These are phyloP conservation scores for Amyelois transitella DNA, from an alignment of 1,140 invertebrate species.

Conservation along the genomic window DNA sequence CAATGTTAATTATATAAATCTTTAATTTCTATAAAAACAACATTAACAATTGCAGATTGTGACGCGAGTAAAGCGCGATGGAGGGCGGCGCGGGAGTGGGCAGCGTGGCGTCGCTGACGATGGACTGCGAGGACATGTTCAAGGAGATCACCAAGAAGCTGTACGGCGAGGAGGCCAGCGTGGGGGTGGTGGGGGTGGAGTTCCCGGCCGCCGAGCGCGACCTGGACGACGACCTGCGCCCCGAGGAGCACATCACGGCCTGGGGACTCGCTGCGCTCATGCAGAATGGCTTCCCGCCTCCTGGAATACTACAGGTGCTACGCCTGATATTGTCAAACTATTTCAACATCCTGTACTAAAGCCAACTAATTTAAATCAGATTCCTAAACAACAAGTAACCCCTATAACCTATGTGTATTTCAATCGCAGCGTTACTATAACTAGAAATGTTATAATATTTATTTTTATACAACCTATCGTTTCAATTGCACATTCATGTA, in stretches of 20 bases:
- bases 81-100: conserved; percentile 46
- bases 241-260: conserved; percentile 80
- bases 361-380: too few species aligned
- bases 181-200: conserved; percentile 62
- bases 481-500: too few species aligned
- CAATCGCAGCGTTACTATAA: too few species aligned
- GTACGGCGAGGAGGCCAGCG: conserved; percentile 86
- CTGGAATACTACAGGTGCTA: conserved; percentile 69
- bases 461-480: too few species aligned
- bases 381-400: too few species aligned
- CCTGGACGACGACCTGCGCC: conserved; percentile 75
- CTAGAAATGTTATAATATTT: too few species aligned
- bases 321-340: too few species aligned
- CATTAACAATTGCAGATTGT: background rate
- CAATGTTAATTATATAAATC: too few species aligned
- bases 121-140: conserved; percentile 76
- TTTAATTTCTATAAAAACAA: too few species aligned
- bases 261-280: conserved; percentile 82
- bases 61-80: conserved; percentile 17
- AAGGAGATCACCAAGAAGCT: conserved; percentile 93
- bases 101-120: conserved; percentile 56
- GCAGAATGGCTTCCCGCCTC: conserved; percentile 81
- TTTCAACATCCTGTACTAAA: too few species aligned
- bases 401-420: too few species aligned
- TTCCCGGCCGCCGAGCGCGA: conserved; percentile 63